phyloP scores from a whole-genome alignment of 2,888 invertebrate species.

The Tetramorium bicarinatum region DNA sequence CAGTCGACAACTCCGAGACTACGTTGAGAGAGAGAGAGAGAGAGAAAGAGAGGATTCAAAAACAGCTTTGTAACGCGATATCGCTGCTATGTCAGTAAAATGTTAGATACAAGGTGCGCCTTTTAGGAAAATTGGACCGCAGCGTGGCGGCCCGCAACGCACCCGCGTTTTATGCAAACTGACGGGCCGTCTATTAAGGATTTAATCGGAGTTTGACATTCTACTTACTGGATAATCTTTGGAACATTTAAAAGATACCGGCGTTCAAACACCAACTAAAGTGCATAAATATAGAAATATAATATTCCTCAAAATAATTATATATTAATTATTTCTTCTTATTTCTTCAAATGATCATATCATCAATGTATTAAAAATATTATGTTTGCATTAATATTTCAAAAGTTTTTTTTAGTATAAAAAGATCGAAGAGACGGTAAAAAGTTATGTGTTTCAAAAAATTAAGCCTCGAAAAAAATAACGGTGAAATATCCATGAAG shows the following conservation, averaged over 20 bases:
- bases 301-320: constrained; percentile 9
- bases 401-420: background rate
- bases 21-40: constrained; percentile 57
- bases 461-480: background rate
- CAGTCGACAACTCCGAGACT: constrained; percentile 58
- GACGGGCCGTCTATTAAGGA: constrained; percentile 35
- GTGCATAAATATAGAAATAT: background rate
- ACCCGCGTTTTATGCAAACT: constrained; percentile 36
- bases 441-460: background rate
- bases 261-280: background rate
- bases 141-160: constrained; percentile 8
- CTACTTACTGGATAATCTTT: background rate
- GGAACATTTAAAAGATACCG: background rate
- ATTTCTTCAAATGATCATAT: background rate
- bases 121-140: constrained; percentile 51
- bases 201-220: constrained; percentile 30
- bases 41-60: constrained; percentile 30
- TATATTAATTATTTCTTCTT: no score
- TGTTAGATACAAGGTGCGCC: background rate
- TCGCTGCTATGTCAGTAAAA: constrained; percentile 36
- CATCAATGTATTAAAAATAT: background rate
- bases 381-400: background rate
- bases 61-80: constrained; percentile 74
- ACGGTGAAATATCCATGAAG: background rate
- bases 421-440: background rate